Base-by-base conservation (phyloP, 2,888 invertebrate species). In the Hylaea fasciaria region DNA sequence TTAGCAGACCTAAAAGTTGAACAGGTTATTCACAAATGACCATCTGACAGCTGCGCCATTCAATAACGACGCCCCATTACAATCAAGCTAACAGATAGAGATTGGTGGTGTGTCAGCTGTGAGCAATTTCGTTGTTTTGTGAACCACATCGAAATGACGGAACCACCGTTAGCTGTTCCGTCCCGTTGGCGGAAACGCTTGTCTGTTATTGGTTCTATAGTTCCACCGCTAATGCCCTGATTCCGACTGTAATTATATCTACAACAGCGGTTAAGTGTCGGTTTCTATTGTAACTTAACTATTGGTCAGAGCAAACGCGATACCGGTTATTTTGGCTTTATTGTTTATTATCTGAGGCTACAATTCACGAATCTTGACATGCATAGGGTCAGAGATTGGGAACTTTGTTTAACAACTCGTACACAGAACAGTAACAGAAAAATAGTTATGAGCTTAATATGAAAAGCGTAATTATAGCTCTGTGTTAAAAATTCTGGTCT, bases 81-180 rank as follows among this genome's bases (percentile, higher is more conserved):
- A 78, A 82, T 78, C 44, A 75, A 73, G 72, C 74, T 76, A 78
- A 76, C 76, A 73, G 71, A 83, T 80, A 81, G 70, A 82, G 70
- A 76, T 85, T 80, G 70, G 44, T 52, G 52, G 44, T 76, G 73
- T 81, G 80, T 80, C 78, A 79, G 73, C 75, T 70, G 64, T 73
- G 44, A 45, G 80, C 78, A 80, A 85, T 89, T 88, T 89, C 84
- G 87, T 89, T 87, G 88, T 87, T 85, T 81, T 82, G 80, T 85
- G 85, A 86, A 89, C 86, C 87, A 89, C 85, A 89, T 89, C 86
- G 78, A 81, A 86, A 84, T 79, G 81, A 73, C 77, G 74, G 77
- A 83, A 82, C 75, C 70, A 86, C 91, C 88, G 91, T 91, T 91
- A 91, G 78, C 76, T 79, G 81, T 88, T 22, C 83, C 78, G 85